A percentile compares a stretch with the other conserved stretches of the same genome.
phyloP scores from a whole-genome alignment of 2,888 invertebrate species.

The Metalampra italica region DNA sequence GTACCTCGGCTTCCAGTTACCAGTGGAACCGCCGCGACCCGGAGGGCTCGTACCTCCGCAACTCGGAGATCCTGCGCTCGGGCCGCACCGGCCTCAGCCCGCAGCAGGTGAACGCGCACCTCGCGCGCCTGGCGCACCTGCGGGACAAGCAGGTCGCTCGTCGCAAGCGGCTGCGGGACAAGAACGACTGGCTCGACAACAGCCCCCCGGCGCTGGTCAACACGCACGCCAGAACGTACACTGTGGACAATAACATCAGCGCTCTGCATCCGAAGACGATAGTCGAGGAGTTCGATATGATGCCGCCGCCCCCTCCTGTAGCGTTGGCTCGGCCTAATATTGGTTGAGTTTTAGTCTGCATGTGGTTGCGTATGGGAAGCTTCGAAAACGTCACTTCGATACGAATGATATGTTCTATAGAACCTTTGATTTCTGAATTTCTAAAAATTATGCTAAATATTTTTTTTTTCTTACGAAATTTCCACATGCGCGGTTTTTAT shows the following conservation, averaged over 20 bases:
- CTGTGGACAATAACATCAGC: conserved; percentile 71
- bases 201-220: conserved; percentile 48
- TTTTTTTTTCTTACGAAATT: no score
- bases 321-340: conserved; percentile 34
- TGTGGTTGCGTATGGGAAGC: no score
- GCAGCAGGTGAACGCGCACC: conserved; percentile 58
- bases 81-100: conserved; percentile 61
- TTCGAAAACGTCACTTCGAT: no score
- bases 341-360: no score
- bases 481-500: no score
- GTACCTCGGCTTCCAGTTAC: conserved; percentile 47
- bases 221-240: conserved; percentile 75
- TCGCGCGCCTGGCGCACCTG: conserved; percentile 57
- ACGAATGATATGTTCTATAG: no score
- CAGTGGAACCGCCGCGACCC: conserved; percentile 70
- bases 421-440: no score
- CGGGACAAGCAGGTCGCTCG: conserved; percentile 64
- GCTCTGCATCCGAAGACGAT: conserved; percentile 79
- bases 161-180: conserved; percentile 41
- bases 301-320: conserved; percentile 44
- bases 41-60: conserved; percentile 62
- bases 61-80: conserved; percentile 60
- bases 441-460: no score
- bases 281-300: conserved; percentile 73
- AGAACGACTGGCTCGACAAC: conserved; percentile 59